Evolutionary conservation across 2,113 vertebrate genomes (phyloP).

Genomic region (Aptenodytes forsteri): DNA sequence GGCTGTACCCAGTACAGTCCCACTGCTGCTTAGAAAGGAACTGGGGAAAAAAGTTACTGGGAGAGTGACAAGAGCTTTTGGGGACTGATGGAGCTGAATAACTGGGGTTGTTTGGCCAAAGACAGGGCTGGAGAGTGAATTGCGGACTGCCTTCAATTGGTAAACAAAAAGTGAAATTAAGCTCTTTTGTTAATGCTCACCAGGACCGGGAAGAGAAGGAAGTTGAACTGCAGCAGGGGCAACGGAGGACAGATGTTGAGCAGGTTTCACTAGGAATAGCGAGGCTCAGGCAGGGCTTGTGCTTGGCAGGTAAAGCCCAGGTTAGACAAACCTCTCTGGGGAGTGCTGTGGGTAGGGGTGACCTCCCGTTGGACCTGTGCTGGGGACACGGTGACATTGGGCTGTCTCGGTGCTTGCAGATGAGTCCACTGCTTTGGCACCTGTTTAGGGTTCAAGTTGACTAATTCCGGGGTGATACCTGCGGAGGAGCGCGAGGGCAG

Average conservation of each 20-base stretch:
- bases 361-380: background rate
- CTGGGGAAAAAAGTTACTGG: background rate
- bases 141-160: background rate
- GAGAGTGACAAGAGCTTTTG: background rate
- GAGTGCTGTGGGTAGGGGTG: background rate
- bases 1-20: background rate
- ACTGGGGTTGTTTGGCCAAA: background rate
- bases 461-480: too few relatives aligned
- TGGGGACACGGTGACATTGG: background rate
- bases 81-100: background rate
- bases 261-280: rapidly evolving
- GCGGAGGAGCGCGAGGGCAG: rapidly evolving
- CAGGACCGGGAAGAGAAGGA: background rate
- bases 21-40: background rate
- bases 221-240: background rate
- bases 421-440: background rate
- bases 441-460: background rate
- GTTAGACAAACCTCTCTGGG: background rate
- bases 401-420: background rate
- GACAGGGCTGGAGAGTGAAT: background rate
- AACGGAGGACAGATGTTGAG: background rate
- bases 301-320: background rate
- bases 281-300: background rate
- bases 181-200: background rate
- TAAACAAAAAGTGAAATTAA: background rate